Percentiles rank a stretch among this genome's conserved stretches.
Conservation (phyloP, 2,113 vertebrate genomes). For the Gymnogyps californianus region DNA sequence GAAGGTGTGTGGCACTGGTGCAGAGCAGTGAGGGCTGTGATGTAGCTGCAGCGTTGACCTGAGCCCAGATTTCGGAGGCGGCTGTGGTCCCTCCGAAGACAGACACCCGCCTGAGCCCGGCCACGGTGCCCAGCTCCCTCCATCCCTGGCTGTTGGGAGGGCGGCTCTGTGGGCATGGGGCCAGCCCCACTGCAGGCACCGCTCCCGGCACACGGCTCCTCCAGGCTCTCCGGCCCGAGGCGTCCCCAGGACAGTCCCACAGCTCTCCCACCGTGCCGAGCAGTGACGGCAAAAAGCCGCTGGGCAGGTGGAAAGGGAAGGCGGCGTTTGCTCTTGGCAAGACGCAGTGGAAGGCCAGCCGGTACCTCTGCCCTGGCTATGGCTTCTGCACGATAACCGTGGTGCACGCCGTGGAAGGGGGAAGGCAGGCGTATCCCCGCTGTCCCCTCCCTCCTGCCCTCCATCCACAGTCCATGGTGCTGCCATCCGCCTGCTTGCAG, state of each 20-base stretch:
- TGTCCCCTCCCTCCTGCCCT: background rate
- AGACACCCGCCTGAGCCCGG: background rate
- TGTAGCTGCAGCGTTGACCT: fast-evolving
- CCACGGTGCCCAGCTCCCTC: fast-evolving
- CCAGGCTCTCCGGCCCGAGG: fast-evolving
- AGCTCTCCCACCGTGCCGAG: fast-evolving
- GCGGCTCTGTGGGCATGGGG: no score
- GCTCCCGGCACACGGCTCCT: no score
- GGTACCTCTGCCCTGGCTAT: background rate
- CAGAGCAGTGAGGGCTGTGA: fast-evolving
- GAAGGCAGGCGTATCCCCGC: fast-evolving
- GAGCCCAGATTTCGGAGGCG: background rate
- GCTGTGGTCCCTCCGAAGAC: background rate
- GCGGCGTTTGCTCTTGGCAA: background rate
- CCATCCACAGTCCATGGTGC: fast-evolving
- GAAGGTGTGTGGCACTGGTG: fast-evolving
- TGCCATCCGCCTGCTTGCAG: background rate
- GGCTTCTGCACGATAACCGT: background rate
- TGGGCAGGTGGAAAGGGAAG: fast-evolving
- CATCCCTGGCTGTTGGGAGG: background rate
- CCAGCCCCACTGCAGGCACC: background rate
- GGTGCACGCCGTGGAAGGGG: background rate
- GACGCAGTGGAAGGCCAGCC: background rate
- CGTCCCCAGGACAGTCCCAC: background rate
- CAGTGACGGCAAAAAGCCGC: fast-evolving